Conservation (phyloP, 2,888 invertebrate genomes). For the Tetragonula carbonaria region DNA sequence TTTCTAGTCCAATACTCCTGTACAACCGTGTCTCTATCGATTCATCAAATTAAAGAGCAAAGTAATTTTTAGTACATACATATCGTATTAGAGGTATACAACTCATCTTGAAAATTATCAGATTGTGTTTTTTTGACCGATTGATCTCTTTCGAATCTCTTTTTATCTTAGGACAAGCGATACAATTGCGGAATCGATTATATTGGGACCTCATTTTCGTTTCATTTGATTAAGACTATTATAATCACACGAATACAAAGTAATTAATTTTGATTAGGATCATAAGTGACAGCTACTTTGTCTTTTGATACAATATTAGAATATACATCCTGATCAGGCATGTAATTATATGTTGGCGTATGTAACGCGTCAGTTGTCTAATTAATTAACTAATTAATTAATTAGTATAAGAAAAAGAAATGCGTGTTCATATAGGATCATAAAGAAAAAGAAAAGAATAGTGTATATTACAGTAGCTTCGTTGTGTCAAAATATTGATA, state of each 20-base stretch:
- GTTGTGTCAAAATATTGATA: conserved; percentile 62
- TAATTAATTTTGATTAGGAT: conserved; percentile 56
- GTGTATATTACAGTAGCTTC: conserved; percentile 66
- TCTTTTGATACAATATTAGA: conserved; percentile 72
- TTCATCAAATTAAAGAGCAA: conserved; percentile 68
- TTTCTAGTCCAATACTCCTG: conserved; percentile 62
- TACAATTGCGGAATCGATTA: conserved; percentile 27
- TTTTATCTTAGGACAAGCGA: conserved; percentile 33
- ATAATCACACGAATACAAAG: conserved; percentile 46
- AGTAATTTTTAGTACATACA: conserved; percentile 79
- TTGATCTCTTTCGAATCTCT: conserved; percentile 41
- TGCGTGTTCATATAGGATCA: conserved; percentile 79
- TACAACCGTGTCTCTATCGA: conserved; percentile 60
- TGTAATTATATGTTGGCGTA: conserved; percentile 52
- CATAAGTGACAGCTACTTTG: conserved; percentile 62
- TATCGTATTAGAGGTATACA: conserved; percentile 79
- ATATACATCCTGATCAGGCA: conserved; percentile 53
- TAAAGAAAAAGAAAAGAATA: conserved; percentile 67
- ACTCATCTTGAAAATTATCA: conserved; percentile 58
- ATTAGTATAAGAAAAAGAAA: conserved; percentile 64
- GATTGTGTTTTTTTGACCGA: conserved; percentile 54
- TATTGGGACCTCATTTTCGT: conserved; percentile 46
- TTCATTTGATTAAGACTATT: conserved; percentile 51
- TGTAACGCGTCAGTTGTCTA: conserved; percentile 61
- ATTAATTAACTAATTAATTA: conserved; percentile 73